Conservation (phyloP, 2,113 vertebrate species). For the Nansenia antarctica region DNA sequence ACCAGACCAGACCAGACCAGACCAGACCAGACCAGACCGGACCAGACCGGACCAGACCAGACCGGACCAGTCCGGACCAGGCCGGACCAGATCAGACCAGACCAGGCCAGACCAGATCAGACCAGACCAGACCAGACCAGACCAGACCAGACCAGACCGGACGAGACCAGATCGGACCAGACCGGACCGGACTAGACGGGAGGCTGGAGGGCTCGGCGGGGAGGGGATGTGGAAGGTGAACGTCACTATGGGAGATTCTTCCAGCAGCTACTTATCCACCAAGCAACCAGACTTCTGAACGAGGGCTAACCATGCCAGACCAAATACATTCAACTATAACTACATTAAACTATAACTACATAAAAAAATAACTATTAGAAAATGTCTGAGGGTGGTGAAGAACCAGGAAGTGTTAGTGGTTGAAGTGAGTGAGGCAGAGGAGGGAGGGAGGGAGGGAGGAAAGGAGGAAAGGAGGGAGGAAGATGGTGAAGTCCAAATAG, state of each 20-base stretch:
- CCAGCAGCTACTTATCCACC: conserved; percentile 24
- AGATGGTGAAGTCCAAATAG: conserved; percentile 47
- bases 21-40: conserved; percentile 35
- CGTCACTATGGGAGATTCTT: conserved; percentile 22
- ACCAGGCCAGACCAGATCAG: conserved; percentile 15
- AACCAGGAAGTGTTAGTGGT: background rate
- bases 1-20: conserved; percentile 14
- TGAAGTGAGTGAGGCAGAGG: background rate
- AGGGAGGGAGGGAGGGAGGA: conserved; percentile 3
- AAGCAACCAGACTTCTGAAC: no score
- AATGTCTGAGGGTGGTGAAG: no score
- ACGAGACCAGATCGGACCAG: conserved; percentile 28
- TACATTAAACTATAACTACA: background rate
- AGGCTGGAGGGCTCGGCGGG: background rate
- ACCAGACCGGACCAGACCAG: conserved; percentile 22
- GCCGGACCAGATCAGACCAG: conserved; percentile 35
- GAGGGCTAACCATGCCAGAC: background rate
- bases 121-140: conserved; percentile 30
- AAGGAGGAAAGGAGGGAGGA: conserved; percentile 14
- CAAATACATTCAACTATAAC: background rate
- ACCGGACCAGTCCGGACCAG: conserved; percentile 15
- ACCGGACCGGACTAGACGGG: conserved; percentile 16
- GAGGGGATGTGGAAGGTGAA: conserved; percentile 27
- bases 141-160: conserved; percentile 29
- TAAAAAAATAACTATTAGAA: background rate